Conservation (phyloP, 2,113 vertebrate species). For the Ciconia boyciana region DNA sequence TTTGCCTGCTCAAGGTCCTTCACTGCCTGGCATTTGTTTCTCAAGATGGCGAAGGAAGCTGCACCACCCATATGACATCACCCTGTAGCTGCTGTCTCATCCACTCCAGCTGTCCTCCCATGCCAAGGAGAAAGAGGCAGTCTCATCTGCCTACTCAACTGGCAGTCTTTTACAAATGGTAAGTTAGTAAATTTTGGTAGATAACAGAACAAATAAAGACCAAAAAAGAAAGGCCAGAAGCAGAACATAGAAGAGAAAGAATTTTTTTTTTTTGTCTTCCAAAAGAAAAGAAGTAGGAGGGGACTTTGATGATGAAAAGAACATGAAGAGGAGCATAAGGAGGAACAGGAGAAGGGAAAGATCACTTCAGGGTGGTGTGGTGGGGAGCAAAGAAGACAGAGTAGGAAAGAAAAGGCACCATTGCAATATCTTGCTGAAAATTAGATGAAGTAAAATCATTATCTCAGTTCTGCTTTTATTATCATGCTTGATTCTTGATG, state of each 20-base stretch:
- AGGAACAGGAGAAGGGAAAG: neutral
- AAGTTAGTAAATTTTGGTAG: neutral
- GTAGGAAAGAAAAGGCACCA: neutral
- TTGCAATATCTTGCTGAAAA: neutral
- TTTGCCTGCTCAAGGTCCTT: neutral
- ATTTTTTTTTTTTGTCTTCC: rapidly evolving
- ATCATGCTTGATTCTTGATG: neutral
- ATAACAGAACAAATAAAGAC: neutral
- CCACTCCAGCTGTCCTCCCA: neutral
- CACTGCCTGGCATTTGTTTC: neutral
- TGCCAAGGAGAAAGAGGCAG: neutral
- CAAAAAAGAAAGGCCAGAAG: neutral
- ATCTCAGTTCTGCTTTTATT: neutral
- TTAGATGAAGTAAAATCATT: neutral
- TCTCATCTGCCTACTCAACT: neutral
- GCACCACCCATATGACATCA: neutral
- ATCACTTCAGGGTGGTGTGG: neutral
- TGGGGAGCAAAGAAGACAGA: neutral
- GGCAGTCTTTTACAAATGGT: neutral
- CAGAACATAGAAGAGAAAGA: neutral
- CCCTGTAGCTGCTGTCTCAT: neutral
- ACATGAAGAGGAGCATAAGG: neutral
- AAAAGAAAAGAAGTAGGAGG: neutral
- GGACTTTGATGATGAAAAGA: neutral
- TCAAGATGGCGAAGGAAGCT: neutral